Evolutionary conservation across 2,797 vertebrate genomes (phyloP), one percentile per base, ranked within the genome.

Genomic region (Sebastes vulpes): DNA sequence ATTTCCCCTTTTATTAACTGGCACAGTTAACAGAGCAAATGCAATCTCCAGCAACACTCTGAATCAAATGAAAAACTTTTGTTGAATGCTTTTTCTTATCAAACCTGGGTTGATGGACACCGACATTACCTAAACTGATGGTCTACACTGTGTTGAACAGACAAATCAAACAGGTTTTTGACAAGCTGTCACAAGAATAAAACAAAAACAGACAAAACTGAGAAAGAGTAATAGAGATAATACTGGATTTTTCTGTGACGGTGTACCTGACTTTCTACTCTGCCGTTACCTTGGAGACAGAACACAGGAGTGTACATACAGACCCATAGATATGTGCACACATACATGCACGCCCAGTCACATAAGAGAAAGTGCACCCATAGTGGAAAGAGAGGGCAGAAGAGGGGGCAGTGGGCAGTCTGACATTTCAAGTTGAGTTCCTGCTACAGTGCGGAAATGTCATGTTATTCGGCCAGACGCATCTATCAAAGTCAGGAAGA

Each of bases 351-450:
- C 61, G 5, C 26, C 25, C 48, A 32, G 20, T 65, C 77, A 75
- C 64, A 61, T 74, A 42, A 69, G 48, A 83, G 32, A 76, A 69
- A 84, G 78, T 65, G 65, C 75, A 77, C 65, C 52, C 53, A 61
- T 79, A 70, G 88, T 48, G 85, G 65, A 87, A 74, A 87, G 64
- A 72, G 80, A 80, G 77, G 85, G 73, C 68, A 81, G 72, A 74
- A 60, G 65, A 65, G 58, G 77, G 64, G 77, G 69, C 64, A 54
- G 53, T n/a, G 58, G 83, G 64, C 68, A 87, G 82, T 74, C 83
- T 95, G 95, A 94, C 94, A 95, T 95, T 95, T 95, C 82, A 86
- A 92, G 89, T 77, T 66, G 85, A 91, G 78, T 82, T 87, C 58
- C 31, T 67, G 72, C 85, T 82, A 82, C 81, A 75, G 65, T 56